Conservation (phyloP, 2,113 vertebrate species). For the Procapra przewalskii region DNA sequence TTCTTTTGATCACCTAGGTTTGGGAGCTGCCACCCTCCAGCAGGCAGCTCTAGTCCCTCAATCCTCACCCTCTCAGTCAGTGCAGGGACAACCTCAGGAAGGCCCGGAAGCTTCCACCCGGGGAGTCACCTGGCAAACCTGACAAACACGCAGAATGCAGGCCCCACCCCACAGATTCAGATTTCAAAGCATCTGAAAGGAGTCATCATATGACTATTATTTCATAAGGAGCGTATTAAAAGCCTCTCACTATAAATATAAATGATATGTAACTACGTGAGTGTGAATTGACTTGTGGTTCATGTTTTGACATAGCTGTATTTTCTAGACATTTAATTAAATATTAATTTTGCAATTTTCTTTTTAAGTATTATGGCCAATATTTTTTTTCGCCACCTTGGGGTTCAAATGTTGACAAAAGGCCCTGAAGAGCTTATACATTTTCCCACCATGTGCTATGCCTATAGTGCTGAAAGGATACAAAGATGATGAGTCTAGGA, state of each 20-base stretch:
- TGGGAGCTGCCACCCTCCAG: not conserved
- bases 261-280: not conserved
- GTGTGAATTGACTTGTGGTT: not conserved
- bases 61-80: not conserved
- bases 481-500: not conserved
- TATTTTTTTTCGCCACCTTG: not conserved
- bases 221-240: not conserved
- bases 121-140: not conserved
- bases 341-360: conserved; percentile 11
- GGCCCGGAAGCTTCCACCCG: not conserved
- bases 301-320: not conserved
- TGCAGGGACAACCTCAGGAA: not conserved
- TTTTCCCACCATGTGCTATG: not conserved
- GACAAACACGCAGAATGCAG: not conserved
- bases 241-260: not conserved
- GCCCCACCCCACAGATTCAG: not conserved
- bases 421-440: not conserved
- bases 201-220: not conserved
- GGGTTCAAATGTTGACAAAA: not conserved
- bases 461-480: not conserved
- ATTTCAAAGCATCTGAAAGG: not conserved
- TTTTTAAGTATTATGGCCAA: not conserved
- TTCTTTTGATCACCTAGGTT: not conserved
- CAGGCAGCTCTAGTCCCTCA: not conserved
- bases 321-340: conserved; percentile 18